A percentile compares a stretch with the other conserved stretches of the same genome.
phyloP scores from a whole-genome alignment of 2,113 vertebrate species.

The Ameiurus melas region DNA sequence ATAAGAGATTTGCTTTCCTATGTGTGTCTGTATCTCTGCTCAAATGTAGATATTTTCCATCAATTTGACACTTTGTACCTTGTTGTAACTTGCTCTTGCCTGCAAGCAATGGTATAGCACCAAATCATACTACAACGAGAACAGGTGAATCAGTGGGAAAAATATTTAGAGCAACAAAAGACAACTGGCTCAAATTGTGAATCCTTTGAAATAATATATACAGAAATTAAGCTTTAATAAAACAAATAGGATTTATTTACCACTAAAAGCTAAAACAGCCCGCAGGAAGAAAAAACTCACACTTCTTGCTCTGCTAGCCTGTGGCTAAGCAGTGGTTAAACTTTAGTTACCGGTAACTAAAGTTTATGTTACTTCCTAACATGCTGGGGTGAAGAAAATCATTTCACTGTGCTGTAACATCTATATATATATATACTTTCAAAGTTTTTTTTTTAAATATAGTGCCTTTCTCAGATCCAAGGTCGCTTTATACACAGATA shows the following conservation, averaged over 20 bases:
- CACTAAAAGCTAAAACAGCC: background rate
- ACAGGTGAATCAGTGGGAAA: background rate
- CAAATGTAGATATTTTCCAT: slow-evolving; percentile 1
- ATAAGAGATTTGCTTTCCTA: slow-evolving; percentile 2
- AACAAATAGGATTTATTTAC: background rate
- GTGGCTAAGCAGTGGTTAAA: background rate
- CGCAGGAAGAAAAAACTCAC: background rate
- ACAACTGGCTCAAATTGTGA: background rate
- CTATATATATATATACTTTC: too few relatives aligned
- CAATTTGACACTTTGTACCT: background rate
- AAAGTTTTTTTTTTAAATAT: too few relatives aligned
- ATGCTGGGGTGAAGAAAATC: too few relatives aligned
- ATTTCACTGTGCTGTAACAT: too few relatives aligned
- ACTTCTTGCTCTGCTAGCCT: background rate
- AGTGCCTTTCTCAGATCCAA: too few relatives aligned
- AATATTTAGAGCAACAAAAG: background rate
- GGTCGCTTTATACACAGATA: too few relatives aligned
- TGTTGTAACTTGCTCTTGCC: slow-evolving; percentile 5
- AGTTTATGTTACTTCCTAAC: too few relatives aligned
- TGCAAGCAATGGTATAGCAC: background rate
- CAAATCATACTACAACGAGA: slow-evolving; percentile 5
- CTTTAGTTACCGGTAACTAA: background rate
- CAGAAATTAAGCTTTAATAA: background rate
- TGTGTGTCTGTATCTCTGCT: background rate
- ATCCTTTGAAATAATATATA: slow-evolving; percentile 2